These are phyloP conservation scores for Gortyna flavago DNA, from an alignment of 2,888 invertebrate genomes.

Conservation along the genomic window DNA sequence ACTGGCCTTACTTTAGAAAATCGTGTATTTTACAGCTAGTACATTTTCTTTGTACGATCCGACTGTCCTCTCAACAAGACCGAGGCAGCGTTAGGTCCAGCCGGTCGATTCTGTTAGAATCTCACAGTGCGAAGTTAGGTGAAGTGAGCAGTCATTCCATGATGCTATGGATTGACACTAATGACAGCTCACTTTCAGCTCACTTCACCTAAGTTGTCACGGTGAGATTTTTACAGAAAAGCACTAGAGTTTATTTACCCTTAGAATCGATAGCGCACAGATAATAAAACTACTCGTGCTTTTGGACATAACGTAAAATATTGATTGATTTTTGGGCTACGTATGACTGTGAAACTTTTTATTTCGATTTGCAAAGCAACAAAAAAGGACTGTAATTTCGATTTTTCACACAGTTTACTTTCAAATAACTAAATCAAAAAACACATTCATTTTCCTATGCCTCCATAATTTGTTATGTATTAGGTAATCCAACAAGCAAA, in stretches of 20 bases:
- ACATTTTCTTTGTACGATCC: constrained; percentile 18
- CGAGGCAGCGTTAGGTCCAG: neutral
- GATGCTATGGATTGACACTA: too few relatives aligned
- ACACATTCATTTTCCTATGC: neutral
- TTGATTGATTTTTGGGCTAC: constrained; percentile 6
- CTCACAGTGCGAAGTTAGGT: too few relatives aligned
- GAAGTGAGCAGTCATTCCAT: too few relatives aligned
- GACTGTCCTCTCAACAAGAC: neutral
- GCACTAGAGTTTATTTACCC: constrained; percentile 10
- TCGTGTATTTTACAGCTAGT: constrained; percentile 17
- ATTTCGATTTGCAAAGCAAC: neutral
- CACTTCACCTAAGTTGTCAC: too few relatives aligned
- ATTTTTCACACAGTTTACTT: neutral
- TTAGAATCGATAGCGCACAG: neutral
- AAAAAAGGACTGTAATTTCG: neutral
- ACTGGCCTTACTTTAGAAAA: constrained; percentile 27
- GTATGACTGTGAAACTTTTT: neutral
- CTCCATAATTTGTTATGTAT: neutral
- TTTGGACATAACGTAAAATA: neutral
- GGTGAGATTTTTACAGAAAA: too few relatives aligned
- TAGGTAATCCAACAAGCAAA: constrained; percentile 3
- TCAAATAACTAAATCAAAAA: neutral
- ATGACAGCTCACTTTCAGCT: too few relatives aligned
- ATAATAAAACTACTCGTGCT: neutral
- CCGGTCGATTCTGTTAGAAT: too few relatives aligned